phyloP scores from a whole-genome alignment of 2,797 vertebrate genomes.

The Manis crassicaudata region DNA sequence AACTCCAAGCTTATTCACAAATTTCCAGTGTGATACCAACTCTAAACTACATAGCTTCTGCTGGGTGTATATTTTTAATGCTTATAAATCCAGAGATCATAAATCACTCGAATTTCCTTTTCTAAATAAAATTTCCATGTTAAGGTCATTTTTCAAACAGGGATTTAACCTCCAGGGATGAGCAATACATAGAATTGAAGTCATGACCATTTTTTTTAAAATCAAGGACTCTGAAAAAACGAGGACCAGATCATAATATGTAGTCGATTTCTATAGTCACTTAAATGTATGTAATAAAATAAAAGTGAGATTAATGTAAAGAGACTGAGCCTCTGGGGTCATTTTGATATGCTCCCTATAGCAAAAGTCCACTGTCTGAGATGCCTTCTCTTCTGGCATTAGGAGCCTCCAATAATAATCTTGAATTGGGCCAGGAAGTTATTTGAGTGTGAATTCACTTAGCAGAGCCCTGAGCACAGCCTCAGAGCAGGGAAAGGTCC shows the following conservation, averaged over 20 bases:
- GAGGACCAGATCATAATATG: neutral
- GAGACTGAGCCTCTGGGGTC: fast-evolving
- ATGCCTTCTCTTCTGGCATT: no score
- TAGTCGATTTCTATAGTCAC: neutral
- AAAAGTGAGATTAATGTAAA: neutral
- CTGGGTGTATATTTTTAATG: neutral
- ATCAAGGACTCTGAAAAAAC: constrained; percentile 2
- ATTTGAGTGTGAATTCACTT: neutral
- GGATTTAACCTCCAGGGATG: neutral
- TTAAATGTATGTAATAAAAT: neutral
- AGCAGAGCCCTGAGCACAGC: neutral
- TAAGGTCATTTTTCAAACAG: constrained; percentile 34
- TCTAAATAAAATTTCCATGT: constrained; percentile 57
- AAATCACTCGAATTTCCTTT: neutral
- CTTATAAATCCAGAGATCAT: constrained; percentile 21
- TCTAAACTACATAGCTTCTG: neutral
- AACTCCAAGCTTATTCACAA: constrained; percentile 21
- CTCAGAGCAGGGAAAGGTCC: neutral
- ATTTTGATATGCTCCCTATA: fast-evolving
- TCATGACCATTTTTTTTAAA: neutral
- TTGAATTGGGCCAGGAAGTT: neutral
- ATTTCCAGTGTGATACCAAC: neutral
- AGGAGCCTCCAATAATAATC: neutral
- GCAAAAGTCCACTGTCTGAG: neutral
- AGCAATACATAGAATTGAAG: neutral